Evolutionary conservation across 2,113 vertebrate species (phyloP).

Genomic region (Rhizomys pruinosus): DNA sequence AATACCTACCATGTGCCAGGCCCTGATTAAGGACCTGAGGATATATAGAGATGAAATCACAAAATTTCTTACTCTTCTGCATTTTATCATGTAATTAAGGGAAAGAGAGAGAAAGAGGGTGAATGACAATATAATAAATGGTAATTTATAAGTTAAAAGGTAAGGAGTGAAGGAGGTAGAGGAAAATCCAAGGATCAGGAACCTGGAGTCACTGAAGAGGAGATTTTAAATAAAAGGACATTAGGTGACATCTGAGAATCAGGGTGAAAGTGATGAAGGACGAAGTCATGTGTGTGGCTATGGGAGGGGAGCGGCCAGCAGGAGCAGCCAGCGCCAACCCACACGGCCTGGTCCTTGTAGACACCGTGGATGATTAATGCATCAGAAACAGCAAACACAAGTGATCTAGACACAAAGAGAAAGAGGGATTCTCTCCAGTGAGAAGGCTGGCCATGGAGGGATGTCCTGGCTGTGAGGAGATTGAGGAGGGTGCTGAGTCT

Average conservation of each 20-base stretch:
- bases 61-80: background rate
- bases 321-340: background rate
- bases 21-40: background rate
- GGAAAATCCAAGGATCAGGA: background rate
- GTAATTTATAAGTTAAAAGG: background rate
- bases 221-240: background rate
- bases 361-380: accelerated
- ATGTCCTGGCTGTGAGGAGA: accelerated
- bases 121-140: background rate
- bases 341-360: accelerated
- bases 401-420: background rate
- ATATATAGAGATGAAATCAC: background rate
- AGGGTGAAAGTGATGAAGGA: background rate
- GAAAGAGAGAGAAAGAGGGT: background rate
- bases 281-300: accelerated
- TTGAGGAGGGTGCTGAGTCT: accelerated
- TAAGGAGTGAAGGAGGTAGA: background rate
- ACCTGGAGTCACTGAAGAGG: background rate
- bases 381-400: background rate
- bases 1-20: background rate
- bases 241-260: too few species aligned
- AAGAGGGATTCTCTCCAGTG: accelerated
- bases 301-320: background rate
- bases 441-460: background rate
- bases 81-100: background rate